Base-by-base conservation (phyloP, 2,888 invertebrate species). In the Lepidochitona cinerea region DNA sequence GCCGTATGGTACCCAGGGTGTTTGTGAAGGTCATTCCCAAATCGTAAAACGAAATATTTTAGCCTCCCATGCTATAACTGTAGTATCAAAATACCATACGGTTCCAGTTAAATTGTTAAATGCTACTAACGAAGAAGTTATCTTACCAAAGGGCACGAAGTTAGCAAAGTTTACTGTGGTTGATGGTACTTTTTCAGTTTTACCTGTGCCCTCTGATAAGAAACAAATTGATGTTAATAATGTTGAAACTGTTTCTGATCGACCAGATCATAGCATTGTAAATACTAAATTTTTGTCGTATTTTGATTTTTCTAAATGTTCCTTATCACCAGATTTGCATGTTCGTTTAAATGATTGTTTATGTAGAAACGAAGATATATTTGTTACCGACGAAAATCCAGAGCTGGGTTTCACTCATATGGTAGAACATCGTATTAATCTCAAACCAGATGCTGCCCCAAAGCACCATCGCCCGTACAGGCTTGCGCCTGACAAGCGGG, bases 311-410 rank as follows among this genome's bases (percentile, higher is more conserved):
- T 35, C 33, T 33, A 32, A 65, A 32, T 32, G 36, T 65, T 7
- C 9, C 59, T 29, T 59, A 26, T 26, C n/a, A 14, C 12, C 7
- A 14, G n/a, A 18, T 59, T 7, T 12, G 9, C 9, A 14, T 7
- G 12, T 12, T 9, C 59, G 26, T 12, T 59, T 59, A 59, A 12
- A 29, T 23, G 26, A 9, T 9, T 59, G 18, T 29, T 49, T 49
- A 29, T 5, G 26, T 69, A 32, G 26, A 41, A 53, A 70, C 23
- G 33, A 36, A 35, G 70, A 37, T 70, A n/a, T 70, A 18, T 69
- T 70, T 70, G 70, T 70, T 23, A 70, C 70, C n/a, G 35, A 49
- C 6, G 49, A 49, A 14, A 68, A 68, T 68, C 68, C 68, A 4
- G 29, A 18, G 2, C 32, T 68, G 32, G 68, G 68, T 3, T 32